A percentile compares a stretch with the other conserved stretches of the same genome.
These are phyloP conservation scores for Agelas oroides DNA, from an alignment of 37 sponge, comb jelly and placozoan species.

Conservation along the genomic window DNA sequence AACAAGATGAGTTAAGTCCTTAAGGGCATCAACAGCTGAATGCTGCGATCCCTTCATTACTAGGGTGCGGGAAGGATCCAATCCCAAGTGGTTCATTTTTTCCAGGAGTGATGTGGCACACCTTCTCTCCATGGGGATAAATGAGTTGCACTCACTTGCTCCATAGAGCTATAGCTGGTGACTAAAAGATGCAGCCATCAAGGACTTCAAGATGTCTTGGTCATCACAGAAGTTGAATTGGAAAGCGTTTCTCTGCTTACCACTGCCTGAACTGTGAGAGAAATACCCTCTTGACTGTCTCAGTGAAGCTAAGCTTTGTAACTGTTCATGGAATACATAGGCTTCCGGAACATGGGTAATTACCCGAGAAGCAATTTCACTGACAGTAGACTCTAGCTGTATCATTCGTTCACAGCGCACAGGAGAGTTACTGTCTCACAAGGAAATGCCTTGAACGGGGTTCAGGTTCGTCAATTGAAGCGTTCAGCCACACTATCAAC, in stretches of 20 bases:
- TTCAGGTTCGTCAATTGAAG: neutral
- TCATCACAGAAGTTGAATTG: constrained; percentile 37
- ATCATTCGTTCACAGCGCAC: constrained; percentile 50
- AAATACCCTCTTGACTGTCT: neutral
- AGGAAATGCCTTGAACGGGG: constrained; percentile 4
- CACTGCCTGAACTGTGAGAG: too few relatives aligned
- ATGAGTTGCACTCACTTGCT: neutral
- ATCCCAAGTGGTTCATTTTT: neutral
- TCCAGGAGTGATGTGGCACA: neutral
- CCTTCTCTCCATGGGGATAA: neutral
- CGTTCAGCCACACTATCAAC: constrained; percentile 29
- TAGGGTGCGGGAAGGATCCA: constrained; percentile 21
- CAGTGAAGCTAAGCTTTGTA: constrained; percentile 24
- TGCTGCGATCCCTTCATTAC: neutral
- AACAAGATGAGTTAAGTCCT: neutral
- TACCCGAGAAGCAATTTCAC: constrained; percentile 47
- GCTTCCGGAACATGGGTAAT: constrained; percentile 30
- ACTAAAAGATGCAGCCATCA: constrained; percentile 58
- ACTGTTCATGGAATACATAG: neutral
- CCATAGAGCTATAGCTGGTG: constrained; percentile 53
- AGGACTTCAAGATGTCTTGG: constrained; percentile 23
- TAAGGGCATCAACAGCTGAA: neutral
- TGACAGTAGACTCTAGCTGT: constrained; percentile 44
- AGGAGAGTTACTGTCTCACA: neutral
- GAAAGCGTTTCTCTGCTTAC: neutral